These are phyloP conservation scores for Periparus ater DNA, from an alignment of 2,797 vertebrate species.

Conservation along the genomic window DNA sequence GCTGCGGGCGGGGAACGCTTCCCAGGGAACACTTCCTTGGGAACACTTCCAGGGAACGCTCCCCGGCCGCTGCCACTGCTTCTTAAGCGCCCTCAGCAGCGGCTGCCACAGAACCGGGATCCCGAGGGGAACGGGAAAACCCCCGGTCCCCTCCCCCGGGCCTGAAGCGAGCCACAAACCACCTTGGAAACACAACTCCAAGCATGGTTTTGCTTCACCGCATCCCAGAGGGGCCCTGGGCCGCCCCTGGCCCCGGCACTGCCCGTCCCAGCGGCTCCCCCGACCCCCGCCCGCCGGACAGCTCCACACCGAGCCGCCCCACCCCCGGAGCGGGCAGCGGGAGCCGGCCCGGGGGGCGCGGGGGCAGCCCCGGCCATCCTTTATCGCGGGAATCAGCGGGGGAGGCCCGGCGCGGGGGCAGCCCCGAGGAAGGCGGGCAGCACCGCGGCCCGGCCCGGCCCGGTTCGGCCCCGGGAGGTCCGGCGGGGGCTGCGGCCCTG, in stretches of 20 bases:
- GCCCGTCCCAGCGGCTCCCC: background rate
- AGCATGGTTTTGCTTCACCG: rapidly evolving
- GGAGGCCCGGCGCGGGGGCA: background rate
- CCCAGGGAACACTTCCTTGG: rapidly evolving
- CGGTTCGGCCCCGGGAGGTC: background rate
- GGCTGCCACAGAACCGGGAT: rapidly evolving
- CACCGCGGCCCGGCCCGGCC: background rate
- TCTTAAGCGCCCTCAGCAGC: background rate
- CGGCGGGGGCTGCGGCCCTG: background rate
- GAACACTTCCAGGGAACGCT: background rate
- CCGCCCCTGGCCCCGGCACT: rapidly evolving
- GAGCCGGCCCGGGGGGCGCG: background rate
- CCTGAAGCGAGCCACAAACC: rapidly evolving
- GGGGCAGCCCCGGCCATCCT: background rate
- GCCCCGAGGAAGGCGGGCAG: background rate
- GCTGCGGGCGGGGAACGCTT: rapidly evolving
- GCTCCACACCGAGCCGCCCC: background rate
- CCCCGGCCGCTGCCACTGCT: rapidly evolving
- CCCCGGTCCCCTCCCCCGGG: rapidly evolving
- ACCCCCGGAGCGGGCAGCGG: background rate
- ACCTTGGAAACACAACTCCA: background rate
- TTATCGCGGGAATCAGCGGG: background rate
- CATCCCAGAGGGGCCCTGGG: background rate
- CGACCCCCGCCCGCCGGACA: background rate
- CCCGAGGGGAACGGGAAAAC: background rate